Conservation (phyloP, 2,888 invertebrate genomes). For the Resseliella maxima region DNA sequence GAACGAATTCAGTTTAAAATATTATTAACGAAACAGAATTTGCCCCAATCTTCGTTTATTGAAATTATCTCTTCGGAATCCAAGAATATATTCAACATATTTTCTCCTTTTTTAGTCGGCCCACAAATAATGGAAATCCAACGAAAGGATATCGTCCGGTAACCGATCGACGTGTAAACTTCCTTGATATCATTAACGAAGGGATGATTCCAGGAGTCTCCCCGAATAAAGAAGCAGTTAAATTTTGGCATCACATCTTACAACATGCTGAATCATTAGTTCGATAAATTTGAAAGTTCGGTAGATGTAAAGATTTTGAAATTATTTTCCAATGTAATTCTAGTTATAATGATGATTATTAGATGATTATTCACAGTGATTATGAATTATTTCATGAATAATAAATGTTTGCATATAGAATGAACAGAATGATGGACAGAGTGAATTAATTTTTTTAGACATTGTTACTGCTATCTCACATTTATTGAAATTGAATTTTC, state of each 20-base stretch:
- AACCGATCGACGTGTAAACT: not conserved
- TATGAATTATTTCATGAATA: too few species aligned
- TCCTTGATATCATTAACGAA: slow-evolving; percentile 54
- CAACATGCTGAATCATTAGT: not conserved
- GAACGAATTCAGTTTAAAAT: not conserved
- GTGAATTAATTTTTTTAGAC: too few species aligned
- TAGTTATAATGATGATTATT: too few species aligned
- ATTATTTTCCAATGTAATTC: too few species aligned
- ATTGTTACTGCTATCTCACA: too few species aligned
- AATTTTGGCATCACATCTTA: slow-evolving; percentile 24
- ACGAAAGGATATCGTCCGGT: not conserved
- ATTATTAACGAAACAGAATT: not conserved
- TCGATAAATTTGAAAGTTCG: too few species aligned
- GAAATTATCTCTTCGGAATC: not conserved
- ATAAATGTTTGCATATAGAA: too few species aligned
- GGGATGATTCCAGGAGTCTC: not conserved
- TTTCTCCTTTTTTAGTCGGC: slow-evolving; percentile 8
- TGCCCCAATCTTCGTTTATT: not conserved
- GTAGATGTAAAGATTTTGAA: too few species aligned
- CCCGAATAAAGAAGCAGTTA: not conserved
- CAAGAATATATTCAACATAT: not conserved
- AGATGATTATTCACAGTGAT: too few species aligned
- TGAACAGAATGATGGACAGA: too few species aligned
- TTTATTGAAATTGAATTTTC: too few species aligned
- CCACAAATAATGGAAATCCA: slow-evolving; percentile 5